These are phyloP conservation scores for Lucilia cuprina DNA, from an alignment of 1,140 invertebrate genomes.

Conservation along the genomic window DNA sequence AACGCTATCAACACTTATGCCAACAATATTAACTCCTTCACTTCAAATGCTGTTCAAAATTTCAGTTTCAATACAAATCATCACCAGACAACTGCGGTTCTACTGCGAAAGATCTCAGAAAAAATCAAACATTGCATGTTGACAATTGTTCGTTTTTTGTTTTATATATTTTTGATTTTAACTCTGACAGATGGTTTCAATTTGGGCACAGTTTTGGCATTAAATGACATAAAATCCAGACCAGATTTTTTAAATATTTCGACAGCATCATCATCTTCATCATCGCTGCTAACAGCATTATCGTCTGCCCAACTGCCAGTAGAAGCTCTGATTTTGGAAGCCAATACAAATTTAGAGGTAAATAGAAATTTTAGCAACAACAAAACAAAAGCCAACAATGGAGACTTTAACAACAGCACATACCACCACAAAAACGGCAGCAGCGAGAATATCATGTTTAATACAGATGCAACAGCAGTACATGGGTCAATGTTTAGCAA, in stretches of 20 bases:
- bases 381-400: not conserved
- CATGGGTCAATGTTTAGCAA: not conserved
- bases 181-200: constrained; percentile 21
- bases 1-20: not conserved
- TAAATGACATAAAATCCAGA: not conserved
- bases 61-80: constrained; percentile 18
- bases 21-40: not conserved
- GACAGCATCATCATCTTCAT: not conserved
- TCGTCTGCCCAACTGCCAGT: not conserved
- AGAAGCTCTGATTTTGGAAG: constrained; percentile 5
- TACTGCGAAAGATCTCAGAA: constrained; percentile 8
- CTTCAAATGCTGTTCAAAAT: not conserved
- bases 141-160: not conserved
- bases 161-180: constrained; percentile 2
- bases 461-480: not conserved
- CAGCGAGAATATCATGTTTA: constrained; percentile 10
- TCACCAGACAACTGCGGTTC: not conserved
- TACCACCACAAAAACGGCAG: not conserved
- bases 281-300: not conserved
- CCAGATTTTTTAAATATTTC: constrained; percentile 5
- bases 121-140: constrained; percentile 16
- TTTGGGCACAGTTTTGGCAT: not conserved
- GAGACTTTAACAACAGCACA: not conserved
- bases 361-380: not conserved
- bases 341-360: not conserved